Evolutionary conservation across 2,888 invertebrate genomes (phyloP), one percentile per base, ranked within the genome.

Genomic region (Troides aeacus): DNA sequence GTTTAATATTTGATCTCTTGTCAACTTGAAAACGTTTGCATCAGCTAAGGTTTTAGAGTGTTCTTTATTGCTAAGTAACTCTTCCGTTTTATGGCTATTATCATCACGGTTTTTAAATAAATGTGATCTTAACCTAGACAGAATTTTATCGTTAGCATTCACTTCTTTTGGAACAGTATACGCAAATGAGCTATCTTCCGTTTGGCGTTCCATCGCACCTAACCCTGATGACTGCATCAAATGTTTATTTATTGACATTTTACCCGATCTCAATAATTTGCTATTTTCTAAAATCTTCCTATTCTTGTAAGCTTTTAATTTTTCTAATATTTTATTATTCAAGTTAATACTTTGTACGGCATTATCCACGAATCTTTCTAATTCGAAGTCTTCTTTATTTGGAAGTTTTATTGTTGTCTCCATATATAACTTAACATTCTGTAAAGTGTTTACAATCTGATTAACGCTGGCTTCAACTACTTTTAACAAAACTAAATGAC

Each of bases 1-100:
- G 71, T 81, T 85, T 12, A 90, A 72, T n/a, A 90, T 80, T 77
- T 86, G 82, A 65, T 86, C 81, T 77, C 85, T 85, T 1, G 82
- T 80, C 39, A 89, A 56, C 73, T 80, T 85, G n/a, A 81, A 69
- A 53, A 72, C 6, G n/a, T 80, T 74, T 42, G 69, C 68, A 30
- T 70, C 66, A 12, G 5, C 23, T 23, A 15, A 12, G 15, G 4
- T 58, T 58, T 58, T 58, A 8, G 4, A 10, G 3, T 23, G 12
- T 57, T 57, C 5, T 23, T 58, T 58, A 10, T 58, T n/a, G 10
- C n/a, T 58, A 12, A 23, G 23, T 23, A 58, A 56, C 58, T 21
- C 66, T 66, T 71, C 65, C 24, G 57, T 66, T 64, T 70, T 57
- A 21, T 24, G 62, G 3, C 46, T 61, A 66, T 17, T 21, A 21